Evolutionary conservation across 2,888 invertebrate genomes (phyloP), one percentile per base, ranked within the genome.

Genomic region (Spodoptera littoralis): DNA sequence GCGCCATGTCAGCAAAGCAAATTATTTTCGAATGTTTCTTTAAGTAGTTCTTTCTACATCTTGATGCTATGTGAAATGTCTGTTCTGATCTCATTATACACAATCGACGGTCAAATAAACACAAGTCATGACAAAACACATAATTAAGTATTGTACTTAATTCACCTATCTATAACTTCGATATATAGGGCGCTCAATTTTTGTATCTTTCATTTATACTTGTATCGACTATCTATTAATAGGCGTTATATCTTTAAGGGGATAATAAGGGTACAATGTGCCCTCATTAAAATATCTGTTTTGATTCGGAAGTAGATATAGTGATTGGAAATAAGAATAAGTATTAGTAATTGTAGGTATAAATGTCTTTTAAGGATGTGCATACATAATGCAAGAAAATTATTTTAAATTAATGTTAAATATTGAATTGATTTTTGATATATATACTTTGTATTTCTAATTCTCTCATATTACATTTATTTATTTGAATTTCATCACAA

Each of bases 101-200:
- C 36, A 36, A 36, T 36, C 9, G 36, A 8, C 36, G 9, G 36
- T 36, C 36, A 36, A 36, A 8, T 8, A 36, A 36, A 36, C 36
- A 36, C 36, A 36, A 36, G 36, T 36, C 36, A 36, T 27, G 12
- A 48, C 12, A n/a, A 48, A 3, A 48, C n/a, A 1, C 11, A 36
- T 5, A 41, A 41, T 11, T 56, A 36, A 53, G n/a, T 49, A 45
- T 41, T 42, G 71, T 71, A 71, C 70, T 71, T 71, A 74, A 74
- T 49, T 48, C 42, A 51, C 48, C 27, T 55, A 49, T 11, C n/a
- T 56, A 47, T 41, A 13, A 18, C 49, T 58, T 48, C 55, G 8
- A 22, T 55, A 46, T 55, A 64, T 46, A 49, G 55, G 55, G 58
- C 56, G 71, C 75, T 75, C 71, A 71, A 71, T 74, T 55, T 48